These are phyloP conservation scores for Gila robusta DNA, from an alignment of 2,797 vertebrate species.

Conservation along the genomic window DNA sequence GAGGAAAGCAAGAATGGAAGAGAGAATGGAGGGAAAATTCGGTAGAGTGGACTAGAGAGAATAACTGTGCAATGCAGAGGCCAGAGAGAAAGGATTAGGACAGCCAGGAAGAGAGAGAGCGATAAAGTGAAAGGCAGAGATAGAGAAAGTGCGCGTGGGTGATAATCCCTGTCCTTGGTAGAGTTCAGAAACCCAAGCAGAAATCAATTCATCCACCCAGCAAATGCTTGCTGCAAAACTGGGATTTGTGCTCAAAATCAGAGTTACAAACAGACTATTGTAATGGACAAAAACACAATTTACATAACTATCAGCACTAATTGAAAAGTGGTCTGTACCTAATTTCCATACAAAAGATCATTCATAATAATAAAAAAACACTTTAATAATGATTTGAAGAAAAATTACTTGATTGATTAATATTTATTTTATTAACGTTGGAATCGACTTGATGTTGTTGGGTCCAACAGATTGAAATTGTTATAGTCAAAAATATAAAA, in stretches of 20 bases:
- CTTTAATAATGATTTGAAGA: not conserved
- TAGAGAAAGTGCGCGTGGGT: conserved; percentile 74
- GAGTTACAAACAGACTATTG: conserved; percentile 20
- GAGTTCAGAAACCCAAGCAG: conserved; percentile 73
- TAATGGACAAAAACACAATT: conserved; percentile 9
- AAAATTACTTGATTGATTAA: not conserved
- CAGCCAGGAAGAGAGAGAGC: conserved; percentile 66
- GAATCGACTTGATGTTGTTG: not conserved
- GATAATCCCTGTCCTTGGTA: conserved; percentile 78
- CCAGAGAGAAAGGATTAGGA: conserved; percentile 50
- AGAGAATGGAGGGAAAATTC: conserved; percentile 60
- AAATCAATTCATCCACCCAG: conserved; percentile 64
- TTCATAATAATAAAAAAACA: not conserved
- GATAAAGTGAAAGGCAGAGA: conserved; percentile 68
- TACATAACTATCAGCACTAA: conserved; percentile 41
- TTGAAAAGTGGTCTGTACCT: conserved; percentile 2
- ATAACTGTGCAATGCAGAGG: conserved; percentile 58
- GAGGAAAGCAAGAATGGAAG: conserved; percentile 55
- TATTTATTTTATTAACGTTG: not conserved
- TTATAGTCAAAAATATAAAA: not conserved
- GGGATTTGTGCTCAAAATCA: conserved; percentile 46
- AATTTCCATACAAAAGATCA: not conserved
- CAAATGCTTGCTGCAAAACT: conserved; percentile 17
- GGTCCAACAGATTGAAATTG: not conserved
- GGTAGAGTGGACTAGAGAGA: conserved; percentile 60